phyloP scores from a whole-genome alignment of 2,113 vertebrate genomes.

The Lampris megalopsis region DNA sequence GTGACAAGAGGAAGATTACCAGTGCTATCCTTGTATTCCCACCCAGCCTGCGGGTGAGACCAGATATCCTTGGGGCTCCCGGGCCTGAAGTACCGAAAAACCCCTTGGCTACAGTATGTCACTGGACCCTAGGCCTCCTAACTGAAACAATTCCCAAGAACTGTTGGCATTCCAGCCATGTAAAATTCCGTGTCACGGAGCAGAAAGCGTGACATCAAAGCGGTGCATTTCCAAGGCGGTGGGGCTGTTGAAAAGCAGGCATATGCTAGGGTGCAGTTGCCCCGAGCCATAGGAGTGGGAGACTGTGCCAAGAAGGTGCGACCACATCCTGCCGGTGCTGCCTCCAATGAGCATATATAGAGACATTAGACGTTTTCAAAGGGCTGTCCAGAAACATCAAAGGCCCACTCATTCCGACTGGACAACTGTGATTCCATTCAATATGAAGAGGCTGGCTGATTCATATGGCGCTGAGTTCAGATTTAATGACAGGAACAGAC shows the following conservation, averaged over 20 bases:
- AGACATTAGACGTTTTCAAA: slow-evolving; percentile 52
- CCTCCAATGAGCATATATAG: slow-evolving; percentile 41
- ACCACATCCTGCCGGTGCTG: slow-evolving; percentile 72
- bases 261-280: slow-evolving; percentile 34
- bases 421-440: slow-evolving; percentile 36
- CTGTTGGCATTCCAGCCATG: slow-evolving; percentile 42
- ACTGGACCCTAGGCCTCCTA: slow-evolving; percentile 17
- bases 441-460: slow-evolving; percentile 46
- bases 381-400: slow-evolving; percentile 50
- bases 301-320: slow-evolving; percentile 63
- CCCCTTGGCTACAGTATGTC: slow-evolving; percentile 31
- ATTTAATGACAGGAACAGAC: slow-evolving; percentile 13
- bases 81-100: slow-evolving; percentile 41
- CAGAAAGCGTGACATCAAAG: slow-evolving; percentile 55
- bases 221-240: slow-evolving; percentile 39
- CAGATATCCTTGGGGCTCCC: neutral
- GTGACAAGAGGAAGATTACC: slow-evolving; percentile 30
- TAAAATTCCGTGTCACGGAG: slow-evolving; percentile 51
- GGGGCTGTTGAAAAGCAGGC: slow-evolving; percentile 51
- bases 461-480: slow-evolving; percentile 30
- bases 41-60: too few species aligned
- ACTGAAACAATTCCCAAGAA: slow-evolving; percentile 53
- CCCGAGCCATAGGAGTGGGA: slow-evolving; percentile 33
- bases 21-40: neutral
- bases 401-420: slow-evolving; percentile 27